Conservation (phyloP, 1,140 invertebrate genomes). For the Lamellibrachia luymesi region DNA sequence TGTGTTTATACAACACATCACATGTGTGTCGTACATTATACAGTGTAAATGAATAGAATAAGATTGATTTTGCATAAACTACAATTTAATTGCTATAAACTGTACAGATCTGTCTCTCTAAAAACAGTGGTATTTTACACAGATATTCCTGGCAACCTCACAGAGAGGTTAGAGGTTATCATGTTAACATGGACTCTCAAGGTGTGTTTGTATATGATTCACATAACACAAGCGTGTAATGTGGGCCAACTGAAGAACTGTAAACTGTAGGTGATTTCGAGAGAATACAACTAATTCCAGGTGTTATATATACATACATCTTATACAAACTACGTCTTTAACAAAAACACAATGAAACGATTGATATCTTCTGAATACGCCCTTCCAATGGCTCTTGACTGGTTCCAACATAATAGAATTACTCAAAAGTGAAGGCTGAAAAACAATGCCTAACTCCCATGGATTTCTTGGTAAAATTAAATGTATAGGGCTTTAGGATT, state of each 20-base stretch:
- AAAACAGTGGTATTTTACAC: neutral
- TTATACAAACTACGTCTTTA: neutral
- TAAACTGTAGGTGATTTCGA: neutral
- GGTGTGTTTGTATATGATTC: neutral
- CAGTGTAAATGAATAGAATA: neutral
- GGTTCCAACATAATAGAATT: neutral
- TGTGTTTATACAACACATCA: no score
- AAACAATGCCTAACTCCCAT: no score
- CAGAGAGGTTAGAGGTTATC: neutral
- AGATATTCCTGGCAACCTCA: neutral
- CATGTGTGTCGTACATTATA: no score
- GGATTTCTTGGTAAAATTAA: no score
- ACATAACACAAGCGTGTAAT: neutral
- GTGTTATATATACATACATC: neutral
- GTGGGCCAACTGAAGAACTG: neutral
- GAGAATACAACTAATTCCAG: neutral
- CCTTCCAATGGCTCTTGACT: neutral
- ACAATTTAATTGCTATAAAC: neutral
- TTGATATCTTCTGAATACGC: neutral
- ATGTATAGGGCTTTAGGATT: no score
- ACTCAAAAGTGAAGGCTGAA: no score
- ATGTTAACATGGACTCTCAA: neutral
- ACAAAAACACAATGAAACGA: no score
- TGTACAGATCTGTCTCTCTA: neutral
- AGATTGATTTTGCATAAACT: neutral